Conservation (phyloP, 1,140 invertebrate species). For the Matsumurasca onukii region DNA sequence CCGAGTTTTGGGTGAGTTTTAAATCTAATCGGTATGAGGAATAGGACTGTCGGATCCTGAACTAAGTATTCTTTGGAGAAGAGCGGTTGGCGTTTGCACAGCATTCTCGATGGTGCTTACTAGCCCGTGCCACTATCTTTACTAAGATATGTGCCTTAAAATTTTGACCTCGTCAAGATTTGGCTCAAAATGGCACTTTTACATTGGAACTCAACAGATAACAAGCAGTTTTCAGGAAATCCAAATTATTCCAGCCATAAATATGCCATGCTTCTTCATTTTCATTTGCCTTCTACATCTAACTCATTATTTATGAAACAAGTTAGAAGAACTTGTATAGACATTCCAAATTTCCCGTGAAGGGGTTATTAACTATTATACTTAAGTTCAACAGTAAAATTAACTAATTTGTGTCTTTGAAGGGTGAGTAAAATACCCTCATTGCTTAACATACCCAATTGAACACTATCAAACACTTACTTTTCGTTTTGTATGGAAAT, state of each 20-base stretch:
- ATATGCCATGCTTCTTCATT: background rate
- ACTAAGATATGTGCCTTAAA: conserved; percentile 23
- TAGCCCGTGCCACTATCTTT: conserved; percentile 24
- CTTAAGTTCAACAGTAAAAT: no score
- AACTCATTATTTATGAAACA: no score
- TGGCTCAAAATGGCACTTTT: conserved; percentile 15
- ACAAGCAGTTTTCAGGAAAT: background rate
- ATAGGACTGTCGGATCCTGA: conserved; percentile 17
- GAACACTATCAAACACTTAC: no score
- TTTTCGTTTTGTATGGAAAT: no score
- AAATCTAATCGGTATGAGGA: conserved; percentile 10
- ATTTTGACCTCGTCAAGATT: conserved; percentile 22
- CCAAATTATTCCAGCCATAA: background rate
- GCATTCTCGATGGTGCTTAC: conserved; percentile 17
- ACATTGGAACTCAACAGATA: conserved; percentile 2
- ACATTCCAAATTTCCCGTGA: conserved; percentile 4
- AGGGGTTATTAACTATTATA: no score
- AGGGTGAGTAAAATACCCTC: no score
- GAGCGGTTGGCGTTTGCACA: conserved; percentile 15
- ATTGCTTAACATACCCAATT: no score
- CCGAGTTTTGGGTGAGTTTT: conserved; percentile 3
- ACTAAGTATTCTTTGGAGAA: conserved; percentile 14
- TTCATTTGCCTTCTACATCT: background rate
- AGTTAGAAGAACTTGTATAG: no score
- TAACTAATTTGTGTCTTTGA: no score